phyloP scores from a whole-genome alignment of 1,140 invertebrate genomes.

The Parasteatoda tepidariorum region DNA sequence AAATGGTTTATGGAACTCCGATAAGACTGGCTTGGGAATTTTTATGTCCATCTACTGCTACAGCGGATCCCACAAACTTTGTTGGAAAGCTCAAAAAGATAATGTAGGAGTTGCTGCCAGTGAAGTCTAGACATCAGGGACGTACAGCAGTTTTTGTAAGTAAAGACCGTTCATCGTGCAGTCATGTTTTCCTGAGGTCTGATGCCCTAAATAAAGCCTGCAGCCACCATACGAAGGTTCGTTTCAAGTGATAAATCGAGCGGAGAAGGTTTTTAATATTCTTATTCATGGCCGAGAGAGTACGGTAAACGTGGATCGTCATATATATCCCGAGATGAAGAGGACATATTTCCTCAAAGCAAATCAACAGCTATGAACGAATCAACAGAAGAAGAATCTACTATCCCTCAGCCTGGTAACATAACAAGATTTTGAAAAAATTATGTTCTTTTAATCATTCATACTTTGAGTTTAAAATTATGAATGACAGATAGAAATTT shows the following conservation, averaged over 20 bases:
- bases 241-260: not conserved
- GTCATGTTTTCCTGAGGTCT: constrained; percentile 4
- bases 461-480: too few species aligned
- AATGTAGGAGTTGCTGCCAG: not conserved
- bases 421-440: too few species aligned
- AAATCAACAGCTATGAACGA: too few species aligned
- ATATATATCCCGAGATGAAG: not conserved
- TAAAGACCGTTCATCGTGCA: not conserved
- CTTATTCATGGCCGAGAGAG: not conserved
- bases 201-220: not conserved
- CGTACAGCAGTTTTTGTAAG: constrained; percentile 1
- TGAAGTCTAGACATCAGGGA: not conserved
- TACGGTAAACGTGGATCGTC: not conserved
- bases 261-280: not conserved
- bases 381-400: too few species aligned
- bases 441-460: too few species aligned
- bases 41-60: not conserved
- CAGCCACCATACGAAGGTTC: constrained; percentile 4
- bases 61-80: not conserved
- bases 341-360: not conserved
- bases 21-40: constrained; percentile 61
- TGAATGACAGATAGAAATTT: too few species aligned
- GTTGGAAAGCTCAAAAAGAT: not conserved
- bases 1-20: constrained; percentile 61
- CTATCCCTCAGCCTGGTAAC: too few species aligned